Evolutionary conservation across 2,113 vertebrate genomes (phyloP), one percentile per base, ranked within the genome.

Genomic region (Dissostichus mawsoni): DNA sequence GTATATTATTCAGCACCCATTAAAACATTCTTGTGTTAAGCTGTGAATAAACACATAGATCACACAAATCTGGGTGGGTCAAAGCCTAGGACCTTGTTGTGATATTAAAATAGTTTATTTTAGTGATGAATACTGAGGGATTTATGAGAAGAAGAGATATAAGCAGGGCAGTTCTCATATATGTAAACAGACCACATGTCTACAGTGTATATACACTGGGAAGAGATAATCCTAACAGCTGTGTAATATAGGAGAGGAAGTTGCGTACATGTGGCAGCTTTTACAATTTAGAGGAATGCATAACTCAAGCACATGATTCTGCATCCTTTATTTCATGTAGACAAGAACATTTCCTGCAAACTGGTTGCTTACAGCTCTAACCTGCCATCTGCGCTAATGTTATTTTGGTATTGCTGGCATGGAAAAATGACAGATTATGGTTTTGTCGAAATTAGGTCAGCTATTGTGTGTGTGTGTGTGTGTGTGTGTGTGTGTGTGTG

Each of bases 91-190:
- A 51, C 48, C 62, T 74, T 78, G 47, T 73, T 71, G 44, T 62
- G 41, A 79, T 83, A 83, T 75, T 77, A 44, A 79, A 41, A 76
- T 59, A n/a, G 45, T 84, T 88, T 87, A 57, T 84, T 88, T 81
- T 36, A 73, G 29, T n/a, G 48, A 52, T 48, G 67, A 78, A 76
- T 58, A 29, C 18, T 25, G 52, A 10, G 4, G 45, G 11, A 17
- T 66, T 80, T 69, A 45, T 71, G 36, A 74, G 76, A 77, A 72
- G 36, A 18, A 6, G 74, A 51, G 67, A 79, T 66, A 64, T 47
- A 50, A 61, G 18, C 29, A 59, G 33, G 41, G 51, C 11, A 65
- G 11, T 20, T 73, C 63, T 53, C 61, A 18, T 17, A 18, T 17
- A 45, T 13, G 48, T 85, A 73, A 80, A 78, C 65, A 78, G 25